A percentile compares a stretch with the other conserved stretches of the same genome.
phyloP scores from a whole-genome alignment of 1,140 invertebrate species.

The Brevipalpus yothersi region DNA sequence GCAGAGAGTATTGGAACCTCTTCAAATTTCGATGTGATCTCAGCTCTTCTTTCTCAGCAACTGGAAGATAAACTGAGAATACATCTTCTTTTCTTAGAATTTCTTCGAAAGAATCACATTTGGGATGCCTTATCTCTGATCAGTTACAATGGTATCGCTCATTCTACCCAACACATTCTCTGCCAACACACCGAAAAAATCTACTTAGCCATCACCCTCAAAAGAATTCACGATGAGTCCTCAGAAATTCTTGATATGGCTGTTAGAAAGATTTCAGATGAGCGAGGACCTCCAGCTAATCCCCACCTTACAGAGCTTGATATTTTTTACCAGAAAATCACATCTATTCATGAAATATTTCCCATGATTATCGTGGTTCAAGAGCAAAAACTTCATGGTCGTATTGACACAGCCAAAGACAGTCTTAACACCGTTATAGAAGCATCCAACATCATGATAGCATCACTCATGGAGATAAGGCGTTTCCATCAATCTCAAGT shows the following conservation, averaged over 20 bases:
- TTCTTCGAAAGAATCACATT: slow-evolving; percentile 44
- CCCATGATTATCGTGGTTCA: slow-evolving; percentile 17
- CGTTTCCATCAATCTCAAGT: slow-evolving; percentile 16
- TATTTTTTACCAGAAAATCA: slow-evolving; percentile 42
- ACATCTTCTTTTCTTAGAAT: slow-evolving; percentile 32
- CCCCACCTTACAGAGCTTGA: slow-evolving; percentile 33
- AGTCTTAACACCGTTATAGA: slow-evolving; percentile 15
- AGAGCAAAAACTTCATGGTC: slow-evolving; percentile 15
- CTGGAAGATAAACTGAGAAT: slow-evolving; percentile 60
- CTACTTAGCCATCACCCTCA: slow-evolving; percentile 39
- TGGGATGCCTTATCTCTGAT: slow-evolving; percentile 37
- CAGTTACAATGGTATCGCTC: slow-evolving; percentile 28
- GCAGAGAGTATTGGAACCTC: slow-evolving; percentile 16
- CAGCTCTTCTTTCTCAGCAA: slow-evolving; percentile 51
- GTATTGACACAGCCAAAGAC: slow-evolving; percentile 12
- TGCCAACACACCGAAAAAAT: slow-evolving; percentile 47
- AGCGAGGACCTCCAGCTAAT: slow-evolving; percentile 21
- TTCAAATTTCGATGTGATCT: slow-evolving; percentile 7
- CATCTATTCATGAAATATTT: slow-evolving; percentile 21
- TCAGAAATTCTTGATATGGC: slow-evolving; percentile 24
- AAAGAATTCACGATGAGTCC: slow-evolving; percentile 21
- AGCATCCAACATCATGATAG: slow-evolving; percentile 17
- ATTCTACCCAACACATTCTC: slow-evolving; percentile 37
- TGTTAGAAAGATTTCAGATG: slow-evolving; percentile 30
- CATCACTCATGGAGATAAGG: slow-evolving; percentile 17